Evolutionary conservation across 2,113 vertebrate species (phyloP).

Genomic region (Mystacornis crossleyi): DNA sequence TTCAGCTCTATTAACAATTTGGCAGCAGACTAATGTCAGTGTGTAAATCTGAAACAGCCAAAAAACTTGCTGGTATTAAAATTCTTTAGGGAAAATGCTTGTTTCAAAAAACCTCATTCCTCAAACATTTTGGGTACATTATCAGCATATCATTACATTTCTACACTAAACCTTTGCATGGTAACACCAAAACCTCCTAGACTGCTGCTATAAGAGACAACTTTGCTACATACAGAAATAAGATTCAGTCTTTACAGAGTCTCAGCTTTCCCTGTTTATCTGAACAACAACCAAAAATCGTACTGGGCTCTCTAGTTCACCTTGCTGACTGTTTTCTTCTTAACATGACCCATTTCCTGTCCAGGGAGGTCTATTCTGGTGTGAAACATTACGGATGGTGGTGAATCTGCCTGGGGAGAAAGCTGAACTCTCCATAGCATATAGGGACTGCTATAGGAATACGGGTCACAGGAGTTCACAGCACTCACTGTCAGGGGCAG

Average conservation of each 20-base stretch:
- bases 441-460: rapidly evolving
- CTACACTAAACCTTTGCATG: not conserved
- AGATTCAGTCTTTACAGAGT: not conserved
- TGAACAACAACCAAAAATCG: not conserved
- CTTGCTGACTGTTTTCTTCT: not conserved
- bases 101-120: not conserved
- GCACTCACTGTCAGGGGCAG: conserved; percentile 94
- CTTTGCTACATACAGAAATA: not conserved
- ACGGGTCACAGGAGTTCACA: rapidly evolving
- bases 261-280: not conserved
- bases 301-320: not conserved
- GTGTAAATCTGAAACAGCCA: not conserved
- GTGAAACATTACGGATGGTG: not conserved
- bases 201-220: not conserved
- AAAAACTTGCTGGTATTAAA: not conserved
- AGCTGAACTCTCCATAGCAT: rapidly evolving
- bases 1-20: not conserved
- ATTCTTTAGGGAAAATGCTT: not conserved
- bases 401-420: not conserved
- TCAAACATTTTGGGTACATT: not conserved
- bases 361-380: not conserved
- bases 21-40: not conserved
- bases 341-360: not conserved
- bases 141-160: not conserved
- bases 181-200: not conserved